These are phyloP conservation scores for Chelonoidis abingdonii DNA, from an alignment of 2,113 vertebrate species.

Conservation along the genomic window DNA sequence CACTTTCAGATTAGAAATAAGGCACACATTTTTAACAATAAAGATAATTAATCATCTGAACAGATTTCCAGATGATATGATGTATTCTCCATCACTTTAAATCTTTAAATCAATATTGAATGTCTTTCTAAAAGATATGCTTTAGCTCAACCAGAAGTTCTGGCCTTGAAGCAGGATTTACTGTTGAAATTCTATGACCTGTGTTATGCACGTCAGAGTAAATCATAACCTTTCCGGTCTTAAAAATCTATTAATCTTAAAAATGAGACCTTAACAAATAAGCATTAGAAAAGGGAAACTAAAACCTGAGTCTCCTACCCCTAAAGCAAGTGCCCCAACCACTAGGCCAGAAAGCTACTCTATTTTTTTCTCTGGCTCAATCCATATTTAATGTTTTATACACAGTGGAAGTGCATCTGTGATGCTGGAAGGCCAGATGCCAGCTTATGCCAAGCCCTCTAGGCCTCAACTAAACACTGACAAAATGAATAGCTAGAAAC, in stretches of 20 bases:
- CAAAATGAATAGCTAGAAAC: not conserved
- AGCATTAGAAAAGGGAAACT: not conserved
- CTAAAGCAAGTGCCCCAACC: not conserved
- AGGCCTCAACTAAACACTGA: not conserved
- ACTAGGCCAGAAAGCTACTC: not conserved
- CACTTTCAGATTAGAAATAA: not conserved
- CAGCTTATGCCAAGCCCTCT: not conserved
- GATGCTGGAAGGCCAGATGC: not conserved
- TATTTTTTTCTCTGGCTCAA: not conserved
- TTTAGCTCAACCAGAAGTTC: not conserved
- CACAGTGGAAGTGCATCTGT: not conserved
- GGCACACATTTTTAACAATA: not conserved
- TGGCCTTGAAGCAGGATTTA: not conserved
- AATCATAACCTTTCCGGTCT: not conserved
- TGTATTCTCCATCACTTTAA: not conserved
- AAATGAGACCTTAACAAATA: not conserved
- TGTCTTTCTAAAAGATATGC: not conserved
- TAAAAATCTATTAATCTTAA: not conserved
- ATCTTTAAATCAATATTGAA: not conserved
- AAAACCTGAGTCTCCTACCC: not conserved
- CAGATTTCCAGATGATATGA: not conserved
- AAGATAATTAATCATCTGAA: not conserved
- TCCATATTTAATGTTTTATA: not conserved
- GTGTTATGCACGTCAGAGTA: not conserved
- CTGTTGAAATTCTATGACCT: not conserved